Percentiles rank a stretch among this genome's conserved stretches.
Evolutionary conservation across 1,140 invertebrate species (phyloP).

Genomic region (Solen grandis): DNA sequence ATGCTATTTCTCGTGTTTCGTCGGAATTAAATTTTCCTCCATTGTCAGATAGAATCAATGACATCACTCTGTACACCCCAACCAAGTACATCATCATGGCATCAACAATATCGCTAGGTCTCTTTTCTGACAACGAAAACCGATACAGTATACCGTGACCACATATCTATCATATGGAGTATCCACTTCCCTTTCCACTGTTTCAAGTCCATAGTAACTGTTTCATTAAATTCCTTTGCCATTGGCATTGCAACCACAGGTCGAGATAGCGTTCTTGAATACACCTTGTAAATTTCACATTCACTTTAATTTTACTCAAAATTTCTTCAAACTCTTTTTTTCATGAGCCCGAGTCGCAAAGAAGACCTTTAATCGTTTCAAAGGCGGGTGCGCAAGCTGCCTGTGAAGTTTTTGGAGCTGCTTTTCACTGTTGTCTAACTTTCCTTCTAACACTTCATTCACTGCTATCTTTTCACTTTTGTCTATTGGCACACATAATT

Average conservation of each 20-base stretch:
- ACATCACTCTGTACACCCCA: constrained; percentile 44
- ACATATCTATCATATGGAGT: constrained; percentile 47
- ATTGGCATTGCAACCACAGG: constrained; percentile 24
- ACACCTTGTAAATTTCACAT: constrained; percentile 11
- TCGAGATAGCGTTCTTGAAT: constrained; percentile 26
- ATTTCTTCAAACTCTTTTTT: constrained; percentile 13
- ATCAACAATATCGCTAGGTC: constrained; percentile 24
- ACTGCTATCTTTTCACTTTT: constrained; percentile 28
- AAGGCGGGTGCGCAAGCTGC: background rate
- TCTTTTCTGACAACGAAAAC: constrained; percentile 33
- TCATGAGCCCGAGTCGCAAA: constrained; percentile 29
- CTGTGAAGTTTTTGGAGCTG: constrained; percentile 5
- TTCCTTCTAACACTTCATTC: background rate
- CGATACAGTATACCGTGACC: constrained; percentile 29
- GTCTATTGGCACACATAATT: constrained; percentile 52
- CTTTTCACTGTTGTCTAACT: background rate
- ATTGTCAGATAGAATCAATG: constrained; percentile 14
- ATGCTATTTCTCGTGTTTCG: constrained; percentile 21
- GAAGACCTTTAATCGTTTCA: background rate
- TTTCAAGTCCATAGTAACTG: constrained; percentile 38
- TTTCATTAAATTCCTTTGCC: constrained; percentile 20
- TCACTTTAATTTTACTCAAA: background rate
- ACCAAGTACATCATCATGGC: constrained; percentile 41
- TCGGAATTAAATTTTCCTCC: too few species aligned
- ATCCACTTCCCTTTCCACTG: constrained; percentile 19